Percentiles rank a stretch among this genome's conserved stretches.
Evolutionary conservation across 1,140 invertebrate species (phyloP).

Genomic region (Lepidurus apus): DNA sequence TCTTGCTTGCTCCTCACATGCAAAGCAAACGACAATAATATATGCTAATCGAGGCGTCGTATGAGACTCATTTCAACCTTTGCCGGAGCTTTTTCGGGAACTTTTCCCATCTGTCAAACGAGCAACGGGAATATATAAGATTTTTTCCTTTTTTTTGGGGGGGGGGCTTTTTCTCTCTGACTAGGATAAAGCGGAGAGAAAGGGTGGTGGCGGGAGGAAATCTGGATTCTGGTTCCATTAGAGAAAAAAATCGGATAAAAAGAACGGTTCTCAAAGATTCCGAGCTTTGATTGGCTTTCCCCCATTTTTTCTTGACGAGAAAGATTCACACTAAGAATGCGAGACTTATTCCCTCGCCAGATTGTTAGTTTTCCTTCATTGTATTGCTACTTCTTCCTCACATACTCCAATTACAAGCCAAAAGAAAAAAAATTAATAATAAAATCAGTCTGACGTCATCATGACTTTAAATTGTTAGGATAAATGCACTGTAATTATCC

Average conservation of each 20-base stretch:
- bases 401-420: background rate
- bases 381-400: background rate
- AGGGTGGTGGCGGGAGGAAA: background rate
- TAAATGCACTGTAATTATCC: too few relatives aligned
- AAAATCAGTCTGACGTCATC: too few relatives aligned
- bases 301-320: background rate
- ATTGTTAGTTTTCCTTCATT: background rate
- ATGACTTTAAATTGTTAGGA: too few relatives aligned
- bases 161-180: background rate
- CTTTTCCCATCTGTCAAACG: conserved; percentile 10
- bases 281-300: conserved; percentile 14
- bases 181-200: background rate
- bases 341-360: background rate
- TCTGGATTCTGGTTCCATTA: background rate
- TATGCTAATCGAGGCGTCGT: conserved; percentile 21
- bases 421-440: background rate
- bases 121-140: background rate
- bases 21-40: conserved; percentile 14
- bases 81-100: background rate
- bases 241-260: background rate
- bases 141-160: too few relatives aligned
- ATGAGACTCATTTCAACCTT: conserved; percentile 22
- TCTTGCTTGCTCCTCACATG: background rate
- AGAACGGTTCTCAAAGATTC: too few relatives aligned
- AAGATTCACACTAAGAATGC: background rate